Evolutionary conservation across 1,140 invertebrate genomes (phyloP), one percentile per base, ranked within the genome.

Genomic region (Neelides sp.): DNA sequence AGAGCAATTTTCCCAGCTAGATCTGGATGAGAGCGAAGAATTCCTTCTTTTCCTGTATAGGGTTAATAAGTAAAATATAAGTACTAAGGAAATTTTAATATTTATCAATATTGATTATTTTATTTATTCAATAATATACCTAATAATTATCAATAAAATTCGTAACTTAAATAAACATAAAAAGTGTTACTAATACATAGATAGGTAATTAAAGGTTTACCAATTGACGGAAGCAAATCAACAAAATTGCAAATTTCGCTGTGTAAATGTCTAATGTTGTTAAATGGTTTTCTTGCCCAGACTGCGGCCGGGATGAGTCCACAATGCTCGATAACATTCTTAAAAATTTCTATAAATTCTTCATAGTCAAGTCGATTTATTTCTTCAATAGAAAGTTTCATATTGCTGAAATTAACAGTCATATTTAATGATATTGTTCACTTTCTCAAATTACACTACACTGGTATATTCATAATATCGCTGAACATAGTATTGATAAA

Each of bases 281-380:
- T 48, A 64, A 79, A 80, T 10, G 78, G 78, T 34, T 72, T 64
- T 55, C 69, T 63, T 27, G 64, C 63, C 53, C 71, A 71, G 37
- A 76, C 71, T 17, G 66, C 58, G 15, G 67, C 67, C 1, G 75
- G 72, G 35, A 72, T 73, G 34, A 73, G 68, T 10, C 68, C 64
- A 63, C 71, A 78, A 50, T 76, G 66, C 63, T 80, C 78, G 51
- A 80, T 73, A 2, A 79, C 71, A 67, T 80, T 80, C 23, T 68
- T 70, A 64, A 82, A 80, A 44, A 74, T 64, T 55, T 64, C 64
- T 34, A 75, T 73, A 64, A 80, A 80, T 41, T 75, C 64, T 48
- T 76, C 71, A 50, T 64, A 66, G 30, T 63, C 63, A 46, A 78
- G 62, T 50, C 61, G 63, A 63, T 79, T 79, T 0, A 78, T 70